Conservation (phyloP, 1,140 invertebrate genomes). For the Leguminivora glycinivorella region DNA sequence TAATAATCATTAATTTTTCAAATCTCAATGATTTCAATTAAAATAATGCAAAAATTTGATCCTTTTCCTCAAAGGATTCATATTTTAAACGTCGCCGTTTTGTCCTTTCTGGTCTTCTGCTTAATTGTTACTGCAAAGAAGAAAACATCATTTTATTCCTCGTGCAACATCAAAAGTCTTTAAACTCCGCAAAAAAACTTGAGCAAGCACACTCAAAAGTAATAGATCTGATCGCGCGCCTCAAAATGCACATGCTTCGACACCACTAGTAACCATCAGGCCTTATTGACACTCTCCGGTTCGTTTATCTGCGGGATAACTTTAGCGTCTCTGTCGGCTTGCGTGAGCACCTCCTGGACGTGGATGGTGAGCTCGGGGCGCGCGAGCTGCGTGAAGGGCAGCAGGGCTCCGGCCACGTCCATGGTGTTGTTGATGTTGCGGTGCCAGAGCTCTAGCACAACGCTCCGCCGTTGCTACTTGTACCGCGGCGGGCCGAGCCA, state of each 20-base stretch:
- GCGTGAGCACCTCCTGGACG: constrained; percentile 66
- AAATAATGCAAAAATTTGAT: too few species aligned
- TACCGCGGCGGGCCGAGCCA: constrained; percentile 81
- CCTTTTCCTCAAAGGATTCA: too few species aligned
- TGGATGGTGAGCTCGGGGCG: constrained; percentile 68
- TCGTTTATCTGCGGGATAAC: constrained; percentile 70
- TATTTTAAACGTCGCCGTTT: too few species aligned
- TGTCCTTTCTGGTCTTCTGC: too few species aligned
- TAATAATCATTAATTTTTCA: too few species aligned
- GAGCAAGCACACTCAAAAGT: constrained; percentile 48
- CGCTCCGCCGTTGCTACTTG: constrained; percentile 81
- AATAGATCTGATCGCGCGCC: constrained; percentile 62
- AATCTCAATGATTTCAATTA: too few species aligned
- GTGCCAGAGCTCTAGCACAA: constrained; percentile 80
- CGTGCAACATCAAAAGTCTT: too few species aligned
- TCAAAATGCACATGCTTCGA: constrained; percentile 72
- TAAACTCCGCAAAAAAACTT: background rate
- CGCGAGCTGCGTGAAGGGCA: constrained; percentile 70
- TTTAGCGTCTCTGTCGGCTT: constrained; percentile 55
- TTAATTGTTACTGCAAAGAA: too few species aligned
- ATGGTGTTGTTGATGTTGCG: constrained; percentile 78
- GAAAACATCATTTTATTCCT: too few species aligned
- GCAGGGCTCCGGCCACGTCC: constrained; percentile 71
- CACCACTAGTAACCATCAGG: constrained; percentile 72
- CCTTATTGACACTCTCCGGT: constrained; percentile 44